phyloP scores from a whole-genome alignment of 2,797 vertebrate genomes.

The Allobates femoralis region DNA sequence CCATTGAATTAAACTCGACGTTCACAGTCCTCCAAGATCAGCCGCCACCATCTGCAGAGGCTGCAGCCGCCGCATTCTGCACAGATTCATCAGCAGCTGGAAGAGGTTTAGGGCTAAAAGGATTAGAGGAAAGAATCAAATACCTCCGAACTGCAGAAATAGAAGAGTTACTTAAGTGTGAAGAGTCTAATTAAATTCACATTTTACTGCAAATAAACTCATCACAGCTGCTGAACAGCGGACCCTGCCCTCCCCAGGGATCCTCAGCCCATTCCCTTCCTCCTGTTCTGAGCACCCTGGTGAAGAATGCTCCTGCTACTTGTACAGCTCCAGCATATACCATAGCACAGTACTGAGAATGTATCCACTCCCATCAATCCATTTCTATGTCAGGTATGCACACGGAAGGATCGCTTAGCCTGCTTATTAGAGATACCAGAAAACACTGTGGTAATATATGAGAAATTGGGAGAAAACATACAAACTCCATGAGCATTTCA shows the following conservation, averaged over 20 bases:
- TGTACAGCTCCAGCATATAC: background rate
- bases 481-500: too few species aligned
- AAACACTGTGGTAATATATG: background rate
- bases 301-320: background rate
- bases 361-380: background rate
- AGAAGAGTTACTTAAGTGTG: slow-evolving; percentile 87
- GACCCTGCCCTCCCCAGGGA: slow-evolving; percentile 53
- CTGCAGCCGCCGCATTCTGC: slow-evolving; percentile 31
- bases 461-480: too few species aligned
- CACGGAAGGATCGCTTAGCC: background rate
- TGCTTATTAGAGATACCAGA: background rate
- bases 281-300: slow-evolving; percentile 24
- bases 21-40: slow-evolving; percentile 24
- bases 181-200: slow-evolving; percentile 91
- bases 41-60: slow-evolving; percentile 54
- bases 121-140: slow-evolving; percentile 70
- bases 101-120: slow-evolving; percentile 82
- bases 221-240: slow-evolving; percentile 78
- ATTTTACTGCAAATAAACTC: slow-evolving; percentile 85
- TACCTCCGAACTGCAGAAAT: slow-evolving; percentile 75
- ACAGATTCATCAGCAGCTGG: slow-evolving; percentile 65
- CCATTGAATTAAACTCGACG: background rate
- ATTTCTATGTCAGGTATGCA: background rate
- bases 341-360: background rate
- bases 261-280: slow-evolving; percentile 11